A percentile compares a stretch with the other conserved stretches of the same genome.
These are phyloP conservation scores for Enteromius treurensis DNA, from an alignment of 2,797 vertebrate species.

Conservation along the genomic window DNA sequence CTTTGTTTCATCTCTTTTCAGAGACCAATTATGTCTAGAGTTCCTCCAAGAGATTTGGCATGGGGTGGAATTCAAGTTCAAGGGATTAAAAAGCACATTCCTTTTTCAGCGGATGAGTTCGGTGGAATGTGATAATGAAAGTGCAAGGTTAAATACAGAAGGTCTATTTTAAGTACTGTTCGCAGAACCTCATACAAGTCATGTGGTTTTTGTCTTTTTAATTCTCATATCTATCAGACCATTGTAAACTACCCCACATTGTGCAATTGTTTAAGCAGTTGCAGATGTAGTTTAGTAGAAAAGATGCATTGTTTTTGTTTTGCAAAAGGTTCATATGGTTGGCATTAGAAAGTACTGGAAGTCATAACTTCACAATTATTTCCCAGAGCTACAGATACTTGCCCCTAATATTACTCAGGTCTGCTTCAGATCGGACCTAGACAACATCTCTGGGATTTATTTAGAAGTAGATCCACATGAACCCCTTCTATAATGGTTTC, in stretches of 20 bases:
- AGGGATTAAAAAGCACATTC: slow-evolving; percentile 34
- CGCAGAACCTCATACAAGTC: slow-evolving; percentile 10
- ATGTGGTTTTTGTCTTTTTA: slow-evolving; percentile 29
- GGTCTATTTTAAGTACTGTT: slow-evolving; percentile 15
- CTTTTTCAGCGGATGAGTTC: slow-evolving; percentile 18
- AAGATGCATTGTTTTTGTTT: slow-evolving; percentile 70
- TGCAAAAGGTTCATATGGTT: slow-evolving; percentile 36
- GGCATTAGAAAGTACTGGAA: slow-evolving; percentile 47
- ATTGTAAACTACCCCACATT: slow-evolving; percentile 35
- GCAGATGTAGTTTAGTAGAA: slow-evolving; percentile 71
- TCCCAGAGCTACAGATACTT: slow-evolving; percentile 30
- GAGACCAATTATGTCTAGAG: slow-evolving; percentile 17
- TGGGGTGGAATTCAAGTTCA: slow-evolving; percentile 14
- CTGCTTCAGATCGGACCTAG: slow-evolving; percentile 17
- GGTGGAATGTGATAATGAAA: slow-evolving; percentile 35
- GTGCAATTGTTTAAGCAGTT: slow-evolving; percentile 64
- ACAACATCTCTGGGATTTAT: slow-evolving; percentile 23
- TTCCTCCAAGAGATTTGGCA: slow-evolving; percentile 28
- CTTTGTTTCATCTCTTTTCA: slow-evolving; percentile 21
- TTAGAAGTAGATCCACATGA: slow-evolving; percentile 23
- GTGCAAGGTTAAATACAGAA: slow-evolving; percentile 14
- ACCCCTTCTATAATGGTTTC: slow-evolving; percentile 1
- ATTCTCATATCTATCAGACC: slow-evolving; percentile 11
- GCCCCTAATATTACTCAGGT: slow-evolving; percentile 5
- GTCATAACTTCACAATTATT: slow-evolving; percentile 40